Evolutionary conservation across 2,113 vertebrate genomes (phyloP).

Genomic region (Fregetta grallaria): DNA sequence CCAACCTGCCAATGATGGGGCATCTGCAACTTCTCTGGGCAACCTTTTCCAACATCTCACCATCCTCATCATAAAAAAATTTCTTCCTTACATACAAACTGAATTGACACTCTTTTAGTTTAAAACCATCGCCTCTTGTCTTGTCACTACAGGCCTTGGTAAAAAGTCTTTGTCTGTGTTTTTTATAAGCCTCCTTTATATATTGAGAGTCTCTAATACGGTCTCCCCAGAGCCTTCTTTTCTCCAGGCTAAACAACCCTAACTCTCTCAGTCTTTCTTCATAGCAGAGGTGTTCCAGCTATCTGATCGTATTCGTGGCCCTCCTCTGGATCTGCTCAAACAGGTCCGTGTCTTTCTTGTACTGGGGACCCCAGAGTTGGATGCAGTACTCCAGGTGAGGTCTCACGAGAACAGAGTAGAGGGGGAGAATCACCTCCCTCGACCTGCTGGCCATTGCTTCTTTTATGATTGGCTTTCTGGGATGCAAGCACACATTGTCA

Average conservation of each 20-base stretch:
- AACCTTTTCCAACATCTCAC: background rate
- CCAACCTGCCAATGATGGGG: too few relatives aligned
- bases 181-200: background rate
- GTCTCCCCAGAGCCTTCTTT: background rate
- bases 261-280: background rate
- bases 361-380: background rate
- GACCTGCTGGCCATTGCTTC: background rate
- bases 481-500: background rate
- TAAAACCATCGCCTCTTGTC: background rate
- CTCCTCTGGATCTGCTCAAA: background rate
- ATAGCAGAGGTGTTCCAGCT: background rate
- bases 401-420: background rate
- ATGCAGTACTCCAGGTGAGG: background rate
- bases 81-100: background rate
- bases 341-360: background rate
- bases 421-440: background rate
- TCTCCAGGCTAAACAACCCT: background rate
- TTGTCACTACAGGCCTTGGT: background rate
- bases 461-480: background rate
- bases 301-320: background rate
- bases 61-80: rapidly evolving
- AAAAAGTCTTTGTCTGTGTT: background rate
- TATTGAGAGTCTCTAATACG: background rate
- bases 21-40: background rate
- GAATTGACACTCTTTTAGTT: background rate